These are phyloP conservation scores for Hephaestus fuliginosus DNA, from an alignment of 2,797 vertebrate species.

Conservation along the genomic window DNA sequence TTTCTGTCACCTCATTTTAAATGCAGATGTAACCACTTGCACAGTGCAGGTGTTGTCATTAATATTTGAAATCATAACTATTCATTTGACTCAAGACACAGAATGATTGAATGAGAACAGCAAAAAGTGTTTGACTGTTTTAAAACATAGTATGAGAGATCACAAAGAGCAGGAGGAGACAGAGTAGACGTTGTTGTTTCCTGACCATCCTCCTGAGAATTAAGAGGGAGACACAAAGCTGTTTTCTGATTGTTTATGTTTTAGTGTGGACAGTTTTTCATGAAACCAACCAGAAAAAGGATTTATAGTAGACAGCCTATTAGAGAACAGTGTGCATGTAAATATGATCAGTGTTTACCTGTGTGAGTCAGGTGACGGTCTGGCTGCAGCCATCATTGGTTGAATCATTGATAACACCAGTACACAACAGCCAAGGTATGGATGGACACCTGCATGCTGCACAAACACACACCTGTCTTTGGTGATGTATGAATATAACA, in stretches of 20 bases:
- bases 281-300: background rate
- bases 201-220: too few species aligned
- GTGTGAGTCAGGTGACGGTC: slow-evolving; percentile 53
- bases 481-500: background rate
- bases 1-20: background rate
- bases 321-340: background rate
- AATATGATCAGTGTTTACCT: slow-evolving; percentile 40
- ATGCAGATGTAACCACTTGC: background rate
- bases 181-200: too few species aligned
- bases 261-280: background rate
- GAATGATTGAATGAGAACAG: too few species aligned
- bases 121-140: background rate
- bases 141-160: background rate
- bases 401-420: slow-evolving; percentile 55
- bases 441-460: slow-evolving; percentile 57
- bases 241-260: background rate
- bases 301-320: background rate
- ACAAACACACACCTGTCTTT: slow-evolving; percentile 1
- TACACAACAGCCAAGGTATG: slow-evolving; percentile 57
- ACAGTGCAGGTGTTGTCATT: background rate
- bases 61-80: background rate
- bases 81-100: background rate
- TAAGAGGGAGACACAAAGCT: too few species aligned
- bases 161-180: too few species aligned
- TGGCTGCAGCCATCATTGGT: slow-evolving; percentile 42